These are phyloP conservation scores for Manacus vitellinus DNA, from an alignment of 2,113 vertebrate genomes.

Conservation along the genomic window DNA sequence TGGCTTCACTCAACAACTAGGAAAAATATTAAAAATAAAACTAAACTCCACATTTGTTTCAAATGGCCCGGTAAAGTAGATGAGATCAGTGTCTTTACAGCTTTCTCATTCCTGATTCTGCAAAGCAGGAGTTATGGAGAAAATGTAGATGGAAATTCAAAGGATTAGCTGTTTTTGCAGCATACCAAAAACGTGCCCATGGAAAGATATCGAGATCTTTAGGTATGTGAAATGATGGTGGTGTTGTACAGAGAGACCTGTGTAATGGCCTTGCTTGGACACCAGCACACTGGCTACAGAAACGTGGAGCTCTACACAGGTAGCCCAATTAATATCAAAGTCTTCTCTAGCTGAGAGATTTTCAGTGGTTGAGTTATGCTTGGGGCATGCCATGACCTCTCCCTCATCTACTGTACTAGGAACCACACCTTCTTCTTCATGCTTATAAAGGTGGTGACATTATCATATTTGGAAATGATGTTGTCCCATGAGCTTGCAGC, in stretches of 20 bases:
- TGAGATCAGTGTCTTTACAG: neutral
- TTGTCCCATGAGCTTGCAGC: neutral
- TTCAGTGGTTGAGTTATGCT: neutral
- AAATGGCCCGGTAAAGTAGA: neutral
- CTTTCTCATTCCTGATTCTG: neutral
- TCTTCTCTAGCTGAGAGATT: neutral
- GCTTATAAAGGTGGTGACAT: neutral
- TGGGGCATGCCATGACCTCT: neutral
- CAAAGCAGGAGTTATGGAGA: neutral
- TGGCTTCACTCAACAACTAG: neutral
- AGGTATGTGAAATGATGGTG: neutral
- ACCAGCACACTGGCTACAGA: neutral
- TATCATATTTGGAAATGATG: neutral
- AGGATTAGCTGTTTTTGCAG: neutral
- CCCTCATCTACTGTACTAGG: neutral
- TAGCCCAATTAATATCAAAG: neutral
- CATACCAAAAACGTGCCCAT: neutral
- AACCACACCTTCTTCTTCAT: neutral
- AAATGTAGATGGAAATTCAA: neutral
- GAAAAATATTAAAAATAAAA: neutral
- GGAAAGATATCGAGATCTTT: neutral
- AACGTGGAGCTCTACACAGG: neutral
- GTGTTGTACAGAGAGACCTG: neutral
- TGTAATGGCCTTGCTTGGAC: neutral
- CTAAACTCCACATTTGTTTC: neutral